Base-by-base conservation (phyloP, 2,888 invertebrate genomes). In the Nemoura dubitans region DNA sequence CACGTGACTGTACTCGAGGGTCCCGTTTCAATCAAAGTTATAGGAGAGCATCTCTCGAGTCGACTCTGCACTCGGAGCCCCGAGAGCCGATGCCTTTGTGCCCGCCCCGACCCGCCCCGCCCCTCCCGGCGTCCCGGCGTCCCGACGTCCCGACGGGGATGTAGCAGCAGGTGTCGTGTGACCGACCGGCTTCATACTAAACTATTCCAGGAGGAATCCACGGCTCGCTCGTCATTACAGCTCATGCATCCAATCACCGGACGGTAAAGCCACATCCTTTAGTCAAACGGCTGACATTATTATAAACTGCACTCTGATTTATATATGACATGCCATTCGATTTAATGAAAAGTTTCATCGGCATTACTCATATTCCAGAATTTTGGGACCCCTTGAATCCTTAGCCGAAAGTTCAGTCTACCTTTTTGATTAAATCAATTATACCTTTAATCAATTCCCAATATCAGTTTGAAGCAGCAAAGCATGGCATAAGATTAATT, bases 21-120 rank as follows among this genome's bases (percentile, higher is more conserved):
- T 59, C 59, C 21, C 59, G 59, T 59, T 59, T 59, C 59, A 59
- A 59, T 59, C 59, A 59, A 59, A 59, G 59, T 59, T 59, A 59
- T 59, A 16, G 59, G 59, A 59, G 59, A 10, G 59, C 59, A 21
- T 59, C 59, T 36, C 36, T 59, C 59, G 59, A 59, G 16, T 59
- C 59, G 21, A 21, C 59, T 21, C 16, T 59, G 36, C 36, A 36
- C 36, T 36, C 36, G 5, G 36, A 36, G 36, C 36, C 5, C 36
- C 36, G 36, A 36, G 21, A 59, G 59, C 59, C 1, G 21, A 59
- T n/a, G 59, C 59, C 59, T 59, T 59, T 59, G 59, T 59, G 59
- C 59, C 2, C 59, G 59, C 59, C 59, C 59, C 14, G 14, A 3
- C 59, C 59, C 2, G 3, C 59, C 2, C n/a, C n/a, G n/a, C n/a